These are phyloP conservation scores for Actenoides hombroni DNA, from an alignment of 2,113 vertebrate species.

Conservation along the genomic window DNA sequence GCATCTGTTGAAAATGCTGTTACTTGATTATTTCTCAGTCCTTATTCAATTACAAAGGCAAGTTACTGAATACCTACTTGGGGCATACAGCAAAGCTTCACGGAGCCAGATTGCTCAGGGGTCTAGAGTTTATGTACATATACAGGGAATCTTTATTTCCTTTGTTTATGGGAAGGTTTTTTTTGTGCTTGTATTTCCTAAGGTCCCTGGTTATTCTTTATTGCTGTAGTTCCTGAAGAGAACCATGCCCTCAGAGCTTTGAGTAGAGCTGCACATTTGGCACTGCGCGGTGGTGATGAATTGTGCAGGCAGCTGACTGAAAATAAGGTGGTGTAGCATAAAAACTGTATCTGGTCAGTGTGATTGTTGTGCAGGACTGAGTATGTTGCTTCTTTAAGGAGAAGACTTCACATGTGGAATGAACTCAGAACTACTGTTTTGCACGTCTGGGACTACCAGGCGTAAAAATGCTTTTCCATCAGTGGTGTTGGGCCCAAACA, in stretches of 20 bases:
- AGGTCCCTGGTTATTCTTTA: neutral
- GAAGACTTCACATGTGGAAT: neutral
- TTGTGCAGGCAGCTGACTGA: neutral
- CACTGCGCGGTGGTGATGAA: neutral
- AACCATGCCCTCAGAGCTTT: neutral
- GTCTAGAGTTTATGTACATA: fast-evolving
- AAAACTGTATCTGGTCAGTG: neutral
- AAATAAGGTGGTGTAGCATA: neutral
- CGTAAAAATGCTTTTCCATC: neutral
- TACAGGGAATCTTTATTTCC: neutral
- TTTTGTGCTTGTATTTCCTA: neutral
- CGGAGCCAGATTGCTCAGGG: neutral
- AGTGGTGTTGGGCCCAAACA: neutral
- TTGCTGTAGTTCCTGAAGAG: neutral
- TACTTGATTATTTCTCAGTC: neutral
- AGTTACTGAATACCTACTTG: neutral
- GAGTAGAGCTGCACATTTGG: neutral
- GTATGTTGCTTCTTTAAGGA: fast-evolving
- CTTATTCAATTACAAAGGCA: neutral
- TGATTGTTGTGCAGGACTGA: neutral
- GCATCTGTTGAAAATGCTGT: neutral
- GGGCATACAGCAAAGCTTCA: neutral
- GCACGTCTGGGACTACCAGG: neutral
- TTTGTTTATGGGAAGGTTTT: neutral
- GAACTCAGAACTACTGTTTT: neutral